Conservation (phyloP, 2,888 invertebrate species). For the Parthenolecanium corni region DNA sequence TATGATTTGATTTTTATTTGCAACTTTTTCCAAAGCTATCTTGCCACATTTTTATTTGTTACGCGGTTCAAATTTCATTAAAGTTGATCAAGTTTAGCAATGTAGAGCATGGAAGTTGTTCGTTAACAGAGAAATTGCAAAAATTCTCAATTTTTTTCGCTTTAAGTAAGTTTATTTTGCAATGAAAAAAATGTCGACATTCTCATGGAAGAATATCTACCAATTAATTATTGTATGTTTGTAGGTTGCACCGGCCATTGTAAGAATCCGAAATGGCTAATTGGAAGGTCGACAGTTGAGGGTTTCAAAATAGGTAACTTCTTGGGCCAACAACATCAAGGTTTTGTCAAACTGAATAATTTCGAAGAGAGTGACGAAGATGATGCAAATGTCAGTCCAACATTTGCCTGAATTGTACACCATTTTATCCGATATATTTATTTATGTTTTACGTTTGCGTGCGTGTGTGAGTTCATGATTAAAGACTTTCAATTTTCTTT, state of each 20-base stretch:
- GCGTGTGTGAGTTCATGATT: too few relatives aligned
- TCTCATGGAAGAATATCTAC: too few relatives aligned
- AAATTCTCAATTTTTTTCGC: too few relatives aligned
- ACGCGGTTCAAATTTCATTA: neutral
- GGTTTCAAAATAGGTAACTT: conserved; percentile 23
- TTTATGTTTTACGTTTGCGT: too few relatives aligned
- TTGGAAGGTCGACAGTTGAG: conserved; percentile 15
- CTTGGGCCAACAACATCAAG: conserved; percentile 19
- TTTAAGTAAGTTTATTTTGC: too few relatives aligned
- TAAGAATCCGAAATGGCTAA: conserved; percentile 20
- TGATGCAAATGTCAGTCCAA: conserved; percentile 16
- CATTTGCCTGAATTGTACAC: conserved; percentile 21
- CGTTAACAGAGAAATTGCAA: too few relatives aligned
- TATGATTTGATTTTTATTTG: neutral
- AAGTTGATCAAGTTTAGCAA: neutral
- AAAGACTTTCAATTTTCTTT: too few relatives aligned
- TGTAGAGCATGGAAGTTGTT: too few relatives aligned
- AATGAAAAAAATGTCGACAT: too few relatives aligned
- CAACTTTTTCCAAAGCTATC: neutral
- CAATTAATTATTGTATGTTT: neutral
- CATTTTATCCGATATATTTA: too few relatives aligned
- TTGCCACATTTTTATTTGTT: neutral
- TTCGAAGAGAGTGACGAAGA: conserved; percentile 26
- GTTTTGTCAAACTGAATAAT: conserved; percentile 24
- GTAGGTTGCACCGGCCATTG: conserved; percentile 18